Evolutionary conservation across 2,113 vertebrate species (phyloP).

Genomic region (Nesoenas mayeri): DNA sequence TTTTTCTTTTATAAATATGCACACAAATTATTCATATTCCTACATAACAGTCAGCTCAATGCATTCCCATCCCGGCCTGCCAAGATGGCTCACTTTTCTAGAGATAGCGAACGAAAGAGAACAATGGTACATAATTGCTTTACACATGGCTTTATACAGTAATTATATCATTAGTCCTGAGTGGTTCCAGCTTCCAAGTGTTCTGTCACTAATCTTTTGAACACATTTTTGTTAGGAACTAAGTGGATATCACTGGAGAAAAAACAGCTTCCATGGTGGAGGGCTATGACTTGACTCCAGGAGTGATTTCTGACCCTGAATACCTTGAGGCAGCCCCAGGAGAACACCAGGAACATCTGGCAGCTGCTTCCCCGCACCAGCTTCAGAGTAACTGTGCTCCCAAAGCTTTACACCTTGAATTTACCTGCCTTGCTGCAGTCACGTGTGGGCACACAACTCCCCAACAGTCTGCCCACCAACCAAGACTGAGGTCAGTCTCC

Average conservation of each 20-base stretch:
- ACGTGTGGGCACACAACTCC: neutral
- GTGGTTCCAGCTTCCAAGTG: slow-evolving; percentile 22
- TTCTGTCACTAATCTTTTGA: slow-evolving; percentile 28
- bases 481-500: neutral
- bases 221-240: neutral
- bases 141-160: neutral
- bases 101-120: slow-evolving; percentile 12
- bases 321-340: neutral
- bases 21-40: neutral
- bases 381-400: neutral
- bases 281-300: neutral
- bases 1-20: neutral
- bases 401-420: neutral
- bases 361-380: neutral
- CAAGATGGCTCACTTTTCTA: neutral
- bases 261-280: neutral
- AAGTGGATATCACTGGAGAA: neutral
- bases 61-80: neutral
- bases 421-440: neutral
- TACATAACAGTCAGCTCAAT: neutral
- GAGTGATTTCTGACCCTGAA: neutral
- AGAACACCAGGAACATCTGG: neutral
- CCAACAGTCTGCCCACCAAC: neutral
- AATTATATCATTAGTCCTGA: slow-evolving; percentile 43
- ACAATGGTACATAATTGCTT: slow-evolving; percentile 41